Evolutionary conservation across 2,113 vertebrate species (phyloP), one percentile per base, ranked within the genome.

Genomic region (Poeciliopsis turrubarensis): DNA sequence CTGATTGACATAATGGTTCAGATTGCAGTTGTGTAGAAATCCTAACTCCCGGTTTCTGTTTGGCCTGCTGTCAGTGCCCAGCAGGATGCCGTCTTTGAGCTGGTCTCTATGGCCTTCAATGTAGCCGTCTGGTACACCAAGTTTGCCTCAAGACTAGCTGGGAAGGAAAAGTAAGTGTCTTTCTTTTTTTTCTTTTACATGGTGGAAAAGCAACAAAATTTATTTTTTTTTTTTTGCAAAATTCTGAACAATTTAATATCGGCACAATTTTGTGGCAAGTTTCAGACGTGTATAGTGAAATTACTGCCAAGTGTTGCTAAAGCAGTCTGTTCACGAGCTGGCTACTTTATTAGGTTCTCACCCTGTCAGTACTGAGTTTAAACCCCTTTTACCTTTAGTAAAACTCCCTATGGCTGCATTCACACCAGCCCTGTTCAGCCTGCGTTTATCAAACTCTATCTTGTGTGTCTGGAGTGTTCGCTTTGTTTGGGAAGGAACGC

Each of bases 61-160:
- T 70, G 1, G 60, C 75, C 26, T 22, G 17, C 65, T 85, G 3
- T 79, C 61, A 99, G 98, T 93, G 93, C 96, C 76, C 98, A 99
- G 82, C 97, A 99, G 89, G 98, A 99, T 93, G 96, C 96, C 30
- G 89, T 99, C 60, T 99, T 99, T 93, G 97, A 99, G 76, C 90
- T 99, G 89, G 87, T 95, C 82, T 99, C 98, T 41, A 97, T 99
- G 96, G 95, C 94, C 79, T 99, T 98, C 93, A 99, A 99, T 71
- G 94, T 99, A 29, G 98, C 96, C 68, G 44, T 99, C 2, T 99
- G 98, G 98, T 96, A 97, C 89, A 98, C 97, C 73, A 99, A 99
- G 91, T 98, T 97, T 73, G 96, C 97, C 83, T 99, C 97, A 27
- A 95, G 96, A 91, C 90, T 97, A 5, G 95, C 98, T 75, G 98